Conservation (phyloP, 2,113 vertebrate genomes). For the Poecile atricapillus region DNA sequence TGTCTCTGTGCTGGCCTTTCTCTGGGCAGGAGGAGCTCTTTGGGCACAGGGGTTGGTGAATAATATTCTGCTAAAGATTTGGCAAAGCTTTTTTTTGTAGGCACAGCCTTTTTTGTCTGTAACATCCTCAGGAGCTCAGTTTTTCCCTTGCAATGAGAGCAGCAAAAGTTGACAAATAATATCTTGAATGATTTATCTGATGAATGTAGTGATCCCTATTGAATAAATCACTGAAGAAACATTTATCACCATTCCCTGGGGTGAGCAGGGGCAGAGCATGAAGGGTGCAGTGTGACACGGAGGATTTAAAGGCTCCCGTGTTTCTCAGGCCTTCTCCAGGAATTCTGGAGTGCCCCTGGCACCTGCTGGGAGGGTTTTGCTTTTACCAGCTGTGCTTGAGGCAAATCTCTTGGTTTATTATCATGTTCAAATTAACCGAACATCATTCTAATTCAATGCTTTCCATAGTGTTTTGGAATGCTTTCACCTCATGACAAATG, state of each 20-base stretch:
- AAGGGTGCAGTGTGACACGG: neutral
- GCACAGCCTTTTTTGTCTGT: neutral
- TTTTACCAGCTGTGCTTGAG: neutral
- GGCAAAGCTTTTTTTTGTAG: neutral
- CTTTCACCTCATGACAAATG: neutral
- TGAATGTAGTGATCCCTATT: neutral
- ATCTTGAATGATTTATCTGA: conserved; percentile 28
- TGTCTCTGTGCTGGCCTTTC: neutral
- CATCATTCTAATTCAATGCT: too few species aligned
- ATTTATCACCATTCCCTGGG: neutral
- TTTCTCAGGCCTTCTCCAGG: neutral
- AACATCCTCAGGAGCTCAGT: neutral
- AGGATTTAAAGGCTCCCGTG: neutral
- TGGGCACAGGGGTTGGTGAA: neutral
- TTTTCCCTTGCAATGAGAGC: neutral
- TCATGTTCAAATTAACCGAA: neutral
- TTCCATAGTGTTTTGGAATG: neutral
- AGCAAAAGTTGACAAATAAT: conserved; percentile 10
- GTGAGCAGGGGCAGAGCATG: neutral
- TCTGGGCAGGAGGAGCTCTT: neutral
- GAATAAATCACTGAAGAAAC: neutral
- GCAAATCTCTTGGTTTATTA: neutral
- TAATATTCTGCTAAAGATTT: neutral
- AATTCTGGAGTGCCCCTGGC: neutral
- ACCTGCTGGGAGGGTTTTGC: neutral